phyloP scores from a whole-genome alignment of 1,140 invertebrate genomes.

The Hycleus cichorii region DNA sequence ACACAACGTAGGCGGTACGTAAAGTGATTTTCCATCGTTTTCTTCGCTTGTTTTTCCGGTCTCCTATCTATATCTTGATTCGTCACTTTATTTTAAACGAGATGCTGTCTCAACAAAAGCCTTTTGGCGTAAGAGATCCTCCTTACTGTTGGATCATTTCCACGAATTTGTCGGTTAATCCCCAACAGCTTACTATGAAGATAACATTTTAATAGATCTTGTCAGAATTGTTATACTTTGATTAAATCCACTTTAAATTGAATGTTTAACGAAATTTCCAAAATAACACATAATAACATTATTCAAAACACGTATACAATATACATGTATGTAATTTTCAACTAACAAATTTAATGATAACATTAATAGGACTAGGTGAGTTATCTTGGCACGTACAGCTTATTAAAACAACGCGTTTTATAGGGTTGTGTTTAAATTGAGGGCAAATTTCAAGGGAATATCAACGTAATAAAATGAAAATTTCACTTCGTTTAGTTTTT shows the following conservation, averaged over 20 bases:
- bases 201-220: slow-evolving; percentile 9
- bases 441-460: too few relatives aligned
- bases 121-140: neutral
- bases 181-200: slow-evolving; percentile 11
- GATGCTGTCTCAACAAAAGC: slow-evolving; percentile 1
- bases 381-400: slow-evolving; percentile 11
- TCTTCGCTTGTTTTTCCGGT: too few relatives aligned
- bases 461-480: too few relatives aligned
- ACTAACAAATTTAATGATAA: neutral
- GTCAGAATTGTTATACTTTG: too few relatives aligned
- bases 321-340: slow-evolving; percentile 1
- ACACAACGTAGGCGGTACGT: too few relatives aligned
- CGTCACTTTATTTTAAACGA: neutral
- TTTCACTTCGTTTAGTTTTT: too few relatives aligned
- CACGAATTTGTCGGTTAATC: slow-evolving; percentile 10
- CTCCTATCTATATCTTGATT: neutral
- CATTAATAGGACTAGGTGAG: slow-evolving; percentile 5
- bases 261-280: too few relatives aligned
- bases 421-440: neutral
- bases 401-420: slow-evolving; percentile 10
- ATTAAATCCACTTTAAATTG: too few relatives aligned
- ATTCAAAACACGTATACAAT: slow-evolving; percentile 5
- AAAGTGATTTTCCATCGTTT: too few relatives aligned
- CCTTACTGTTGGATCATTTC: slow-evolving; percentile 4
- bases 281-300: too few relatives aligned